Percentiles rank a stretch among this genome's conserved stretches.
These are phyloP conservation scores for Peromyscus leucopus DNA, from an alignment of 2,113 vertebrate genomes.

Conservation along the genomic window DNA sequence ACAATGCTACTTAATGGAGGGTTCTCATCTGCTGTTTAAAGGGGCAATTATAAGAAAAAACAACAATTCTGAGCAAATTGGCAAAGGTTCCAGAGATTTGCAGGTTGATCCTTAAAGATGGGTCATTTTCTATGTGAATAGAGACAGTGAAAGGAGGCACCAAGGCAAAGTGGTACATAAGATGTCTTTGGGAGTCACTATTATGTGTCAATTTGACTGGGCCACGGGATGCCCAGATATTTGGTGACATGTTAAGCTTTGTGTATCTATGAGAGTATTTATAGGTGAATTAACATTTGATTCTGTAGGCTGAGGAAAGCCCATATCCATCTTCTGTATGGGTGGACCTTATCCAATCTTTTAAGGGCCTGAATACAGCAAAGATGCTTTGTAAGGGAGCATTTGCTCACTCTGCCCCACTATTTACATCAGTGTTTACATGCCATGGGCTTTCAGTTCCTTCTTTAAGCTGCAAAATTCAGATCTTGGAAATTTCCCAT, in stretches of 20 bases:
- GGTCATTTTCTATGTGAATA: constrained; percentile 13
- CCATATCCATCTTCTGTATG: not conserved
- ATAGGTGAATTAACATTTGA: not conserved
- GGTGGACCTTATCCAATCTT: not conserved
- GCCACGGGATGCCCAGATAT: not conserved
- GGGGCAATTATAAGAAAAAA: not conserved
- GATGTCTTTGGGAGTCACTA: not conserved
- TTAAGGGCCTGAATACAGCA: not conserved
- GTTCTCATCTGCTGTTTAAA: constrained; percentile 35
- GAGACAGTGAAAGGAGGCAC: not conserved
- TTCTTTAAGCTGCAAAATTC: not conserved
- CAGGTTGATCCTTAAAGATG: not conserved
- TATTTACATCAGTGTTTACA: not conserved
- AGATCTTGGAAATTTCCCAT: not conserved
- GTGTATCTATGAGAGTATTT: constrained; percentile 1
- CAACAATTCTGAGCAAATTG: constrained; percentile 27
- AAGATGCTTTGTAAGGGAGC: not conserved
- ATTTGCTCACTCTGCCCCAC: not conserved
- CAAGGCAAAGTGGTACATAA: not conserved
- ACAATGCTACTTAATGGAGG: not conserved
- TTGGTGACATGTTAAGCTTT: constrained; percentile 39
- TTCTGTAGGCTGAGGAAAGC: not conserved
- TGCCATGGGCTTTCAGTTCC: not conserved
- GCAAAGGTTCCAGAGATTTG: not conserved
- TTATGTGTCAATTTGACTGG: not conserved